These are phyloP conservation scores for Lamproptera curius DNA, from an alignment of 2,888 invertebrate species.

Conservation along the genomic window DNA sequence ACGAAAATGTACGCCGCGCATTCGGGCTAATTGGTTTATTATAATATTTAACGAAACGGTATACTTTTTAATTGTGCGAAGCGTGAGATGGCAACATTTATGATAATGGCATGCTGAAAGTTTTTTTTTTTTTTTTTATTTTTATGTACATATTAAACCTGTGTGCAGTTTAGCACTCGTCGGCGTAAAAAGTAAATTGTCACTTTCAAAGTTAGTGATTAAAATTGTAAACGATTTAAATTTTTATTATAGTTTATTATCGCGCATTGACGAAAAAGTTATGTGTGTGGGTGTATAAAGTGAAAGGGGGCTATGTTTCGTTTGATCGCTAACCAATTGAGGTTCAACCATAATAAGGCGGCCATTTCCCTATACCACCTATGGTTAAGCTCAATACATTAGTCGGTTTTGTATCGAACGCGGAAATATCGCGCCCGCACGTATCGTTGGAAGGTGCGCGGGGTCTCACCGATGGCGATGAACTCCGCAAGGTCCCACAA, in stretches of 20 bases:
- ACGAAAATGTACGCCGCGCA: conserved; percentile 37
- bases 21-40: background rate
- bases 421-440: conserved; percentile 42
- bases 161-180: no score
- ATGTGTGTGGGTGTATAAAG: no score
- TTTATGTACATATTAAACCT: no score
- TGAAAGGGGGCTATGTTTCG: background rate
- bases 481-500: conserved; percentile 57
- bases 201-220: no score
- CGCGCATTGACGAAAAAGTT: no score
- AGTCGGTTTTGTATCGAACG: conserved; percentile 57
- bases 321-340: background rate
- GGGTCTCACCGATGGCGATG: conserved; percentile 39
- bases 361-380: background rate
- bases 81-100: no score
- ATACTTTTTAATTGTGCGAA: no score
- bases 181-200: no score
- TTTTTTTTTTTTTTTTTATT: no score
- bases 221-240: no score
- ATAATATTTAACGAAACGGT: background rate
- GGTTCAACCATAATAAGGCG: background rate
- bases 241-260: no score
- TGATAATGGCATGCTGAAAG: background rate
- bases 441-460: conserved; percentile 31
- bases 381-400: conserved; percentile 40